Base-by-base conservation (phyloP, 2,888 invertebrate species). In the Metopia argyrocephala region DNA sequence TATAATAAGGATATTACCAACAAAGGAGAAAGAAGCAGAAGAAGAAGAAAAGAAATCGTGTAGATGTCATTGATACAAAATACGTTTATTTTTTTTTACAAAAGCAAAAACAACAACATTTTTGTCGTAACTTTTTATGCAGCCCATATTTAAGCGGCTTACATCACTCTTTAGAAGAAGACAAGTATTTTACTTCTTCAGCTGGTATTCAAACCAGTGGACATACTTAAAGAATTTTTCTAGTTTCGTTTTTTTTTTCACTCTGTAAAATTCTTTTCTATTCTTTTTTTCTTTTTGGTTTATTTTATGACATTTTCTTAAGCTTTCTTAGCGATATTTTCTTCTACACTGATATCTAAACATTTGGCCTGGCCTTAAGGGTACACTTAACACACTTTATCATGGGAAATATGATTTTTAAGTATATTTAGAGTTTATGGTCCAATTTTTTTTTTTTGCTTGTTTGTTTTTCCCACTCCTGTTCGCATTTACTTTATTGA, bases 381-480 rank as follows among this genome's bases (percentile, higher is more conserved):
- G 84, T 75, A 71, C 65, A 79, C 79, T 82, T 78, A 57, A 80
- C 80, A 81, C 79, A 84, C 85, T 87, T 87, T 86, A 86, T 87
- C 87, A 86, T 85, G 86, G 86, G 86, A 87, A 87, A 85, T 85
- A 81, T 82, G 73, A 82, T 79, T 82, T 74, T 82, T 78, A 84
- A 84, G 84, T 84, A 82, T 83, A 78, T 78, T 81, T 75, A 18
- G 61, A 74, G 73, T 80, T 80, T 68, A 69, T 73, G 66, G 31
- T 45, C 31, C 21, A 45, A 48, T 73, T 48, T 48, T 66, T 27
- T 15, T 18, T 56, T 68, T 25, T 9, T 27, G 3, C 9, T 57
- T 57, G 65, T 62, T 48, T 56, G 12, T 28, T 57, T 56, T 25
- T n/a, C 4, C 66, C 20, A 28, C 18, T 76, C 38, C 12, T 12